These are phyloP conservation scores for Sminthopsis crassicaudata DNA, from an alignment of 2,113 vertebrate species.

Conservation along the genomic window DNA sequence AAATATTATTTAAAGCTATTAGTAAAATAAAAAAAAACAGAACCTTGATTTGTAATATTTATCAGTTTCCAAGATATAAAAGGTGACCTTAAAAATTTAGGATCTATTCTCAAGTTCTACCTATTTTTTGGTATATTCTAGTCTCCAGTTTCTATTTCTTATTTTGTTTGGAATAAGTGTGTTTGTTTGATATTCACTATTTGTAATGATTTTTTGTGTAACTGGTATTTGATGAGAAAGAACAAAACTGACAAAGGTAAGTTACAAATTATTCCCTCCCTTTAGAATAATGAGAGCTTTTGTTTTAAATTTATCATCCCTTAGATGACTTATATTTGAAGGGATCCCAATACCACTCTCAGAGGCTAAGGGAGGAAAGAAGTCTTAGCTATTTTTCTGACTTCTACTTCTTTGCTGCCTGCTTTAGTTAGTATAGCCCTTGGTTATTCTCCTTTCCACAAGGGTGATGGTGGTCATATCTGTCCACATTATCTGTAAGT, in stretches of 20 bases:
- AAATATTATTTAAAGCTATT: no score
- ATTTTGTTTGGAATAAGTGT: not conserved
- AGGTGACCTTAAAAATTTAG: not conserved
- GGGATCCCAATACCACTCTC: not conserved
- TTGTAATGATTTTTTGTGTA: not conserved
- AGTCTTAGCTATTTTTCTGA: not conserved
- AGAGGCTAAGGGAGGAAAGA: not conserved
- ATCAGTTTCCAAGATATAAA: not conserved
- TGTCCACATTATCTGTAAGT: not conserved
- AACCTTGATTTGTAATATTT: not conserved
- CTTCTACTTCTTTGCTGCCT: not conserved
- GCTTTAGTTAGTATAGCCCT: not conserved
- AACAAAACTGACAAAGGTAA: not conserved
- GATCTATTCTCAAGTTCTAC: not conserved
- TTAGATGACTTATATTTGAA: not conserved
- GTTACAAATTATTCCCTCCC: not conserved
- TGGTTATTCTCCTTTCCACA: not conserved
- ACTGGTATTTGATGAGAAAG: not conserved
- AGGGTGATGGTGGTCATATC: not conserved
- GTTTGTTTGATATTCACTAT: not conserved
- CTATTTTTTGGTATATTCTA: not conserved
- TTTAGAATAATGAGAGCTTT: not conserved
- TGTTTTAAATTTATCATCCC: not conserved
- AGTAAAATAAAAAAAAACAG: no score
- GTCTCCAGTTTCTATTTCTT: not conserved